Evolutionary conservation across 1,140 invertebrate species (phyloP).

Genomic region (fruit fly (Drosophila melanogaster)): Release_6_plus_ISO1_MT NT_037436.4:10679001-10679500

Average conservation of each 20-base stretch:
- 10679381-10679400: not conserved
- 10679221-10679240: slow-evolving; percentile 31
- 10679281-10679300: slow-evolving; percentile 30
- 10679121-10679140: slow-evolving; percentile 54
- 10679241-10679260: slow-evolving; percentile 7
- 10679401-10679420: not conserved
- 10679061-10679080: slow-evolving; percentile 49
- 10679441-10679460: not conserved
- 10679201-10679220: slow-evolving; percentile 49
- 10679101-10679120: slow-evolving; percentile 42
- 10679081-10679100: slow-evolving; percentile 50
- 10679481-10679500: too few species aligned
- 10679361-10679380: not conserved
- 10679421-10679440: not conserved
- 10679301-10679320: slow-evolving; percentile 40
- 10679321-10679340: slow-evolving; percentile 40
- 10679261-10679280: slow-evolving; percentile 12
- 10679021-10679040: slow-evolving; percentile 57
- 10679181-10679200: slow-evolving; percentile 35
- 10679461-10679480: too few species aligned
- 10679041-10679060: slow-evolving; percentile 77
- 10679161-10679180: slow-evolving; percentile 6
- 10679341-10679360: slow-evolving; percentile 20
- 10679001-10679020: slow-evolving; percentile 34
- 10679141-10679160: slow-evolving; percentile 35